These are phyloP conservation scores for Marasmarcha lunaedactyla DNA, from an alignment of 2,888 invertebrate genomes.

Conservation along the genomic window DNA sequence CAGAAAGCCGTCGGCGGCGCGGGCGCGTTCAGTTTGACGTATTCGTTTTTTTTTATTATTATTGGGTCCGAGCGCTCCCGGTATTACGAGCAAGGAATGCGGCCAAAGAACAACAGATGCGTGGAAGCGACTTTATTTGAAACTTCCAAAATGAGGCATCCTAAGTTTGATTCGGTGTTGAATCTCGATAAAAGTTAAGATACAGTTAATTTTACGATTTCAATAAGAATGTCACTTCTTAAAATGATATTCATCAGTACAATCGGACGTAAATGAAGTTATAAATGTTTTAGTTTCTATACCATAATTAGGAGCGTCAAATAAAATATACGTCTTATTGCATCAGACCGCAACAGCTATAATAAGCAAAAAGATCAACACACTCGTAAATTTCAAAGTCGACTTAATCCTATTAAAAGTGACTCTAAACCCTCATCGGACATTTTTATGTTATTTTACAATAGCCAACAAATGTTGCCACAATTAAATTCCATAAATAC, in stretches of 20 bases:
- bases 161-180: too few species aligned
- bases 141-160: too few species aligned
- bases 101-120: constrained; percentile 35
- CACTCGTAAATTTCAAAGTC: background rate
- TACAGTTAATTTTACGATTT: too few species aligned
- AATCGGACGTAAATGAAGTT: too few species aligned
- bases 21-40: constrained; percentile 43
- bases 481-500: constrained; percentile 40
- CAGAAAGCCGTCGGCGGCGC: constrained; percentile 31
- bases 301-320: too few species aligned
- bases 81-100: constrained; percentile 68
- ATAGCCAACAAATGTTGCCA: background rate
- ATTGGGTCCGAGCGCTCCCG: constrained; percentile 65
- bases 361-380: background rate
- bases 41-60: constrained; percentile 66
- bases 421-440: background rate
- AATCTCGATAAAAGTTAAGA: too few species aligned
- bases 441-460: background rate
- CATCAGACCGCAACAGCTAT: background rate
- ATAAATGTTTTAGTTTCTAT: too few species aligned
- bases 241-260: too few species aligned
- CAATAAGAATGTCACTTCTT: too few species aligned
- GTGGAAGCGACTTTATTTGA: constrained; percentile 37
- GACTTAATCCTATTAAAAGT: constrained; percentile 1
- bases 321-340: too few species aligned